Percentiles rank a stretch among this genome's conserved stretches.
Evolutionary conservation across 2,797 vertebrate species (phyloP).

Genomic region (Syndactyla subalaris): DNA sequence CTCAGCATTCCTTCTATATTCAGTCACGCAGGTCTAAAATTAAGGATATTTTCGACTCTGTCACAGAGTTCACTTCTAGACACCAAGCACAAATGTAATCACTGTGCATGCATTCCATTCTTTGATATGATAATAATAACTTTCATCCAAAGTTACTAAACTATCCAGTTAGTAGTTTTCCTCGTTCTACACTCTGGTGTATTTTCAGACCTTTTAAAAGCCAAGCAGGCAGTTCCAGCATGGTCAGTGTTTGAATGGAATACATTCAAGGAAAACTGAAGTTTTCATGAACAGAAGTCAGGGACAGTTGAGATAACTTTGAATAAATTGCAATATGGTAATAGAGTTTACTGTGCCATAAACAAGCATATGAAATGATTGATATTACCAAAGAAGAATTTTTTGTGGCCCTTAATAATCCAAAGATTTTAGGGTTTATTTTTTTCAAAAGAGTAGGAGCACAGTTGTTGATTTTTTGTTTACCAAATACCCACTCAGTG

Average conservation of each 20-base stretch:
- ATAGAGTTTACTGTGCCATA: neutral
- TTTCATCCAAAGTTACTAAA: neutral
- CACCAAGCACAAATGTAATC: neutral
- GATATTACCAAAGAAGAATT: neutral
- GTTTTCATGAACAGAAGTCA: neutral
- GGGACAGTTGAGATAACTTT: neutral
- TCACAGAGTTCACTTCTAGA: neutral
- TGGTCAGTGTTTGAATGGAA: neutral
- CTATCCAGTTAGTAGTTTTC: neutral
- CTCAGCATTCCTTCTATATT: neutral
- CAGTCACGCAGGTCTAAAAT: neutral
- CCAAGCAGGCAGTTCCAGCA: neutral
- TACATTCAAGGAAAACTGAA: neutral
- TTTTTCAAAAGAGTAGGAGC: neutral
- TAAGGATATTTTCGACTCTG: neutral
- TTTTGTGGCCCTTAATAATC: neutral
- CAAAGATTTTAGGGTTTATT: neutral
- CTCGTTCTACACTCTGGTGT: neutral
- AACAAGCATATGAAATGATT: neutral
- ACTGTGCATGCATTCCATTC: neutral
- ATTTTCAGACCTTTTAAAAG: neutral
- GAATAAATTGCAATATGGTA: neutral
- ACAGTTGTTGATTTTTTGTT: neutral
- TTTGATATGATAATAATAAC: neutral
- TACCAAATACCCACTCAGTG: neutral